phyloP scores from a whole-genome alignment of 2,888 invertebrate species.

The Andrena camellia region DNA sequence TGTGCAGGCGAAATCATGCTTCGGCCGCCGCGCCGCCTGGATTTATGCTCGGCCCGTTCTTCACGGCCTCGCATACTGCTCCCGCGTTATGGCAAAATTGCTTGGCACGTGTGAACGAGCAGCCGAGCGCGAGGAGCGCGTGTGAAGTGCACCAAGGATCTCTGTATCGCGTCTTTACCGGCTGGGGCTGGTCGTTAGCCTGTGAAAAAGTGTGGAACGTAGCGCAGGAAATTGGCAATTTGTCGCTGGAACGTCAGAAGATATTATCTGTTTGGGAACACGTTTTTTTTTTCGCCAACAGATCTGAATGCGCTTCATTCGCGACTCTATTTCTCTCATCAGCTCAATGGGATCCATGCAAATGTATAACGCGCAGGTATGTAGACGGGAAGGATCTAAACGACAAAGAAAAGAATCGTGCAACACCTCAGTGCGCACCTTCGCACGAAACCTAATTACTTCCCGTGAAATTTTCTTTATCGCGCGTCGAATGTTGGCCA shows the following conservation, averaged over 20 bases:
- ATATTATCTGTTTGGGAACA: background rate
- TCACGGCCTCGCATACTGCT: slow-evolving; percentile 41
- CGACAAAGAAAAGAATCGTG: background rate
- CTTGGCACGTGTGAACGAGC: slow-evolving; percentile 48
- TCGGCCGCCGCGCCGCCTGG: background rate
- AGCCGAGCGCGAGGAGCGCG: slow-evolving; percentile 11
- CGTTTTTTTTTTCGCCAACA: background rate
- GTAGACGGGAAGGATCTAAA: too few relatives aligned
- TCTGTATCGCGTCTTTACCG: background rate
- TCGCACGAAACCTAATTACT: background rate
- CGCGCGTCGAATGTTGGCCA: background rate
- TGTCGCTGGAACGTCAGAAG: background rate
- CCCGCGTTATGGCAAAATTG: slow-evolving; percentile 48
- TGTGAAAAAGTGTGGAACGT: slow-evolving; percentile 12
- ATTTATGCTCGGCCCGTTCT: slow-evolving; percentile 19
- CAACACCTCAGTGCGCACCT: background rate
- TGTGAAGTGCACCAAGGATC: slow-evolving; percentile 13
- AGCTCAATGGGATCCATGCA: too few relatives aligned
- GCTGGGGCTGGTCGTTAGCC: background rate
- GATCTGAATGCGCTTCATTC: background rate
- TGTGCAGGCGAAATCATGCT: slow-evolving; percentile 30
- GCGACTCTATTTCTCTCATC: too few relatives aligned
- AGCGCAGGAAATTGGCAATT: slow-evolving; percentile 22
- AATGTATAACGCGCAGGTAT: too few relatives aligned
- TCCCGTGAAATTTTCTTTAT: background rate